Evolutionary conservation across 1,140 invertebrate species (phyloP).

Genomic region (Drosophila ananassae): DNA sequence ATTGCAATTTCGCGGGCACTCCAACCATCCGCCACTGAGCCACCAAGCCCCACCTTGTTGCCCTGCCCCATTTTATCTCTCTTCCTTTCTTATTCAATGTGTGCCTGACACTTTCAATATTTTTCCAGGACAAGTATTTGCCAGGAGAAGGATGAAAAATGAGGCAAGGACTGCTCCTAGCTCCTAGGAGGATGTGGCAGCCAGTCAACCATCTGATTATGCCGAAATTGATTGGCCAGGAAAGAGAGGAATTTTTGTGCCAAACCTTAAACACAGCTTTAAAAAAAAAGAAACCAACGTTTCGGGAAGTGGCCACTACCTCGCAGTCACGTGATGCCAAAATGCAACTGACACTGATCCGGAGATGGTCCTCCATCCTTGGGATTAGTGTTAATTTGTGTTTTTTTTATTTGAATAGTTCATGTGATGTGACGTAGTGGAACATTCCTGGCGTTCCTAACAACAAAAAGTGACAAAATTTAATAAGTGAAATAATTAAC

Average conservation of each 20-base stretch:
- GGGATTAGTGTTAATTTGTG: conserved; percentile 11
- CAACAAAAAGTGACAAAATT: conserved; percentile 26
- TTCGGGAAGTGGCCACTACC: conserved; percentile 82
- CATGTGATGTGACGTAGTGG: conserved; percentile 84
- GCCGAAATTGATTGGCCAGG: conserved; percentile 31
- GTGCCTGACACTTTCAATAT: conserved; percentile 54
- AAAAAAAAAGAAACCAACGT: conserved; percentile 25
- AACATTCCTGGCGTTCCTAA: conserved; percentile 75
- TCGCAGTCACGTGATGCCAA: conserved; percentile 79
- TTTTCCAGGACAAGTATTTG: conserved; percentile 32
- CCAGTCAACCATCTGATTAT: conserved; percentile 38
- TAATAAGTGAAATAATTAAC: too few species aligned
- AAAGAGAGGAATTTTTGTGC: not conserved
- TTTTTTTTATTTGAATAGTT: conserved; percentile 60
- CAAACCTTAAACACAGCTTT: not conserved
- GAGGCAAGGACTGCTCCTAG: not conserved
- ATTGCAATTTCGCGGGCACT: conserved; percentile 33
- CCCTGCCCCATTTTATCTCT: conserved; percentile 23
- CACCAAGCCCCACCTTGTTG: not conserved
- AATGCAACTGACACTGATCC: conserved; percentile 27
- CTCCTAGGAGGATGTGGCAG: not conserved
- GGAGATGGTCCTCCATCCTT: conserved; percentile 11
- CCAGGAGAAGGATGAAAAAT: not conserved
- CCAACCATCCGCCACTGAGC: not conserved
- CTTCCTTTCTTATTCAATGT: conserved; percentile 35